Conservation (phyloP, 2,888 invertebrate species). For the Diabrotica balteata region DNA sequence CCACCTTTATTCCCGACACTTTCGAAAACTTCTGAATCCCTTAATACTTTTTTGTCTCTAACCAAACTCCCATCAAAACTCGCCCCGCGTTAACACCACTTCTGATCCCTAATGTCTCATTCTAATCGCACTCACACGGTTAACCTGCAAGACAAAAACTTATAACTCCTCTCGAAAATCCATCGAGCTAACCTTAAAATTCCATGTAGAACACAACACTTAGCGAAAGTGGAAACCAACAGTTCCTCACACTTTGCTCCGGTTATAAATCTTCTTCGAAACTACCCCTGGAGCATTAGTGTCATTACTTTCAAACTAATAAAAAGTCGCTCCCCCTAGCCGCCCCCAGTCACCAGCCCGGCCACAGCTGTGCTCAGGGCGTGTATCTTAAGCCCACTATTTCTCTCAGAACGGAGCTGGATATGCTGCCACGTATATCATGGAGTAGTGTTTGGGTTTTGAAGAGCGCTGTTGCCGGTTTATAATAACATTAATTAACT, state of each 20-base stretch:
- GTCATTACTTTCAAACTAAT: constrained; percentile 41
- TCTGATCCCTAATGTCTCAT: constrained; percentile 19
- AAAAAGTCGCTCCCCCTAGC: constrained; percentile 35
- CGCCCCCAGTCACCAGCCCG: constrained; percentile 30
- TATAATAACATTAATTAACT: constrained; percentile 4
- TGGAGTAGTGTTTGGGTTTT: constrained; percentile 2
- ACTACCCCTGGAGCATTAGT: constrained; percentile 37
- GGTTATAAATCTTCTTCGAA: constrained; percentile 34
- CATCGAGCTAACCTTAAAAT: constrained; percentile 24
- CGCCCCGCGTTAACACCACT: constrained; percentile 11
- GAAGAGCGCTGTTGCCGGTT: constrained; percentile 5
- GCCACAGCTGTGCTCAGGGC: constrained; percentile 42
- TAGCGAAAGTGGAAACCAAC: constrained; percentile 32
- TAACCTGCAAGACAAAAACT: constrained; percentile 13
- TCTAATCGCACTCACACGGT: constrained; percentile 11
- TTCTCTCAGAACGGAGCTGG: constrained; percentile 1
- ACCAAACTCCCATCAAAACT: constrained; percentile 1
- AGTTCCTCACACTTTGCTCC: constrained; percentile 19
- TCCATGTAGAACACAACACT: constrained; percentile 27
- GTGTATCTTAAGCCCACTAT: constrained; percentile 30
- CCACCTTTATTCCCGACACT: not conserved
- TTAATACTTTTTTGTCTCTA: not conserved
- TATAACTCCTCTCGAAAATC: constrained; percentile 6
- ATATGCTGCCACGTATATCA: not conserved
- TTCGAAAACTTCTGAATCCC: not conserved